A percentile compares a stretch with the other conserved stretches of the same genome.
Conservation (phyloP, 2,888 invertebrate species). For the Sarcophaga caerulescens region DNA sequence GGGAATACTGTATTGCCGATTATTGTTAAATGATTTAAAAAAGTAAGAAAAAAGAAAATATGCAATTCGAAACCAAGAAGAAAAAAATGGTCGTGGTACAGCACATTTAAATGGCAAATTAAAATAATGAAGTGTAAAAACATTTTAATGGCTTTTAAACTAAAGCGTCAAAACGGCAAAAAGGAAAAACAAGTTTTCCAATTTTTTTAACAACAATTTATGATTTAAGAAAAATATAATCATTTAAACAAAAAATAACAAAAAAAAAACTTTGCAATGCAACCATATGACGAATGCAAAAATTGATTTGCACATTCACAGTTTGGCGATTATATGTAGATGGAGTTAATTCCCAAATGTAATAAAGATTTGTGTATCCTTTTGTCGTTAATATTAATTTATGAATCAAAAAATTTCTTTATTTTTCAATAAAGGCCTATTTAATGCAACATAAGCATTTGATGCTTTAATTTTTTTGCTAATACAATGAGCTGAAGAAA, state of each 20-base stretch:
- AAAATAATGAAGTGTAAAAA: conserved; percentile 44
- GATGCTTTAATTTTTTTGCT: too few species aligned
- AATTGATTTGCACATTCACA: neutral
- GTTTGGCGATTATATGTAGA: too few species aligned
- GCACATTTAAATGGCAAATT: conserved; percentile 35
- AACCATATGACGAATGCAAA: neutral
- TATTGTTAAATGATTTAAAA: conserved; percentile 21
- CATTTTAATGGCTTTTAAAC: conserved; percentile 5
- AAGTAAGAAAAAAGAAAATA: conserved; percentile 5
- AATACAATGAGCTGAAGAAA: too few species aligned
- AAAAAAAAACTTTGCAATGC: neutral
- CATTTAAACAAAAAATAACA: neutral
- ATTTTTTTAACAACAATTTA: neutral
- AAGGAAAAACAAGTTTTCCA: neutral
- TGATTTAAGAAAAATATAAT: neutral
- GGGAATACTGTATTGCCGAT: too few species aligned
- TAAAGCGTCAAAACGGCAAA: neutral
- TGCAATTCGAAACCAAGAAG: neutral
- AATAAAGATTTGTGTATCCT: too few species aligned
- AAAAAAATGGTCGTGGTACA: neutral
- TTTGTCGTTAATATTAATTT: neutral
- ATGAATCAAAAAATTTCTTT: neutral
- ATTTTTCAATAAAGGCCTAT: too few species aligned
- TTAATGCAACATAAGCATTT: too few species aligned
- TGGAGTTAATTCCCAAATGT: too few species aligned